Percentiles rank a stretch among this genome's conserved stretches.
Evolutionary conservation across 2,888 invertebrate species (phyloP).

Genomic region (Penaeus monodon): DNA sequence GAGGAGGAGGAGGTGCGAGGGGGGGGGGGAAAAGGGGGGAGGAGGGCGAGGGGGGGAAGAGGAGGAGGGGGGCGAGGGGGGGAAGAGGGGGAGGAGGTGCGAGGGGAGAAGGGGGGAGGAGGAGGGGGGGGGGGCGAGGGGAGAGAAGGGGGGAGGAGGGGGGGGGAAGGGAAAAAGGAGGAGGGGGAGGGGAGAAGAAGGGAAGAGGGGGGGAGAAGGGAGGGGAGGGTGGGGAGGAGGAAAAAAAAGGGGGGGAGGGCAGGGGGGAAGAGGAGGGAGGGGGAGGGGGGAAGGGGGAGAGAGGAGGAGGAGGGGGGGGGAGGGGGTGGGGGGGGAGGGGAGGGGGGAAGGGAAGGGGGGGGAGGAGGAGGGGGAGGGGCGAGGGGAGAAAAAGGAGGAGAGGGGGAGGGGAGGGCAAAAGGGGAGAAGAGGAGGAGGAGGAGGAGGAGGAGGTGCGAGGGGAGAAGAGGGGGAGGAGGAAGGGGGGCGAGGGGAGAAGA

Average conservation of each 20-base stretch:
- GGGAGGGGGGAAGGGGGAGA: neutral
- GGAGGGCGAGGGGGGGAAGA: neutral
- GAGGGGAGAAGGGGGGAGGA: no score
- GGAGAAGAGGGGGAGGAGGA: neutral
- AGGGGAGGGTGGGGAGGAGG: no score
- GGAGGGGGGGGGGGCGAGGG: neutral
- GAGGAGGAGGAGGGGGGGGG: neutral
- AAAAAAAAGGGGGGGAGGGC: no score
- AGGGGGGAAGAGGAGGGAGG: neutral
- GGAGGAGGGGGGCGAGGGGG: neutral
- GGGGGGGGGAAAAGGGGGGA: neutral
- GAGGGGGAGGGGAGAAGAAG: neutral
- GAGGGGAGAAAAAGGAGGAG: neutral
- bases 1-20: neutral
- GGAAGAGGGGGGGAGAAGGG: neutral
- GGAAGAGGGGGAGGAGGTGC: no score
- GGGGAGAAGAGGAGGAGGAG: neutral
- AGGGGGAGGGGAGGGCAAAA: no score
- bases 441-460: neutral
- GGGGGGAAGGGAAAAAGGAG: neutral
- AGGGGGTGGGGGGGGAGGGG: neutral
- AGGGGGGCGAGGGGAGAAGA: neutral
- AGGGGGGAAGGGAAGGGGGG: neutral
- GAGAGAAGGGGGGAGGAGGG: neutral
- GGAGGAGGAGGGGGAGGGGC: neutral